Base-by-base conservation (phyloP, 2,113 vertebrate genomes). In the Pterophyllum scalare region DNA sequence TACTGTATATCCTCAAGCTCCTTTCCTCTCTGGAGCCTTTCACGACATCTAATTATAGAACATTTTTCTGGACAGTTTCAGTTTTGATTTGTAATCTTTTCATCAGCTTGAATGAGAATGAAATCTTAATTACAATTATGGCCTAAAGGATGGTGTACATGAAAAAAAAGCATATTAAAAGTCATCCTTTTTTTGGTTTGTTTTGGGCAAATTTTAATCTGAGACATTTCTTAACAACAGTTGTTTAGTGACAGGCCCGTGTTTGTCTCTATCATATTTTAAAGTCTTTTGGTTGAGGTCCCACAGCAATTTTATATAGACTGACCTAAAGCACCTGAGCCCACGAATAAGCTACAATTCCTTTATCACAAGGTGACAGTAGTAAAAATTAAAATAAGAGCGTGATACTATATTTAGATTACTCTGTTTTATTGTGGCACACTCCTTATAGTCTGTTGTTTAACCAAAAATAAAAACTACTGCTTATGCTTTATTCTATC, bases 11-110 rank as follows among this genome's bases (percentile, higher is more conserved):
- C 84, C 82, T 79, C 33, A 58, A 72, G 31, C 64, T 49, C 64
- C 22, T 78, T 93, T 91, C 88, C 82, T 92, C 79, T 58, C 40
- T 86, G 81, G 26, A 75, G 59, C n/a, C 35, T 19, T 40, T 61
- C 46, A 43, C 13, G 58, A 11, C 65, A 64, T 80, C 72, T 81
- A 77, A 81, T 67, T 80, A 84, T 59, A 85, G 67, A 40, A 28
- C 26, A n/a, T 31, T 6, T 72, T 59, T 79, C 81, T n/a, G 33
- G 67, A 59, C 12, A n/a, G 31, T 74, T 85, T 88, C 57, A 54
- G 14, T 82, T 80, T 38, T 31, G 15, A 75, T 70, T 74, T 54
- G 31, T 22, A 67, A 83, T 82, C 24, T 49, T 67, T 77, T 58
- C 22, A 75, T 12, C 0, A 43, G 19, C 19, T 46, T 26, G 17